A percentile compares a stretch with the other conserved stretches of the same genome.
Evolutionary conservation across 2,797 vertebrate genomes (phyloP).

Genomic region (Microtus californicus): DNA sequence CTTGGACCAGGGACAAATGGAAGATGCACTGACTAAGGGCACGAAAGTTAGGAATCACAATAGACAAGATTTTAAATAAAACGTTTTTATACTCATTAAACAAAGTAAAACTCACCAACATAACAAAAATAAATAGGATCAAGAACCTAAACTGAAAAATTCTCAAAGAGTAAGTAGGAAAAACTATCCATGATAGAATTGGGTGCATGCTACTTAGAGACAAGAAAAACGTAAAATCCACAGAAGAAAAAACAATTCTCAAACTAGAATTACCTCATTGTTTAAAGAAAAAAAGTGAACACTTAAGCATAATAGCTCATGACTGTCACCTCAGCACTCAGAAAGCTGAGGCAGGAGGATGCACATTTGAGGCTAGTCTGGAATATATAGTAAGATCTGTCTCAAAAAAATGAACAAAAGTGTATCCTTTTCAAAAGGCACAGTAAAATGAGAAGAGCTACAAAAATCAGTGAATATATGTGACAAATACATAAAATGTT

Average conservation of each 20-base stretch:
- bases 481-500: constrained; percentile 34
- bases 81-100: not conserved
- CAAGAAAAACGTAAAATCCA: not conserved
- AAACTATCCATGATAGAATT: not conserved
- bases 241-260: not conserved
- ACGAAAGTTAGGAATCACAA: not conserved
- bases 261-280: not conserved
- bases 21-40: not conserved
- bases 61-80: not conserved
- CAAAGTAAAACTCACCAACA: not conserved
- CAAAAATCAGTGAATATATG: not conserved
- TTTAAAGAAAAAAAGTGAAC: not conserved
- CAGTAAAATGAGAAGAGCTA: not conserved
- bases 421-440: not conserved
- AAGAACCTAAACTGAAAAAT: not conserved
- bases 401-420: not conserved
- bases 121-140: constrained; percentile 19
- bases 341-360: not conserved
- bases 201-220: constrained; percentile 29
- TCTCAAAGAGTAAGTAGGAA: not conserved
- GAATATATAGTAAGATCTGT: not conserved
- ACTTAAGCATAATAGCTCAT: not conserved
- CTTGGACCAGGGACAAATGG: not conserved
- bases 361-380: not conserved
- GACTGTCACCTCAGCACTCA: not conserved